A percentile compares a stretch with the other conserved stretches of the same genome.
phyloP scores from a whole-genome alignment of 2,797 vertebrate species.

The Poecilia picta region DNA sequence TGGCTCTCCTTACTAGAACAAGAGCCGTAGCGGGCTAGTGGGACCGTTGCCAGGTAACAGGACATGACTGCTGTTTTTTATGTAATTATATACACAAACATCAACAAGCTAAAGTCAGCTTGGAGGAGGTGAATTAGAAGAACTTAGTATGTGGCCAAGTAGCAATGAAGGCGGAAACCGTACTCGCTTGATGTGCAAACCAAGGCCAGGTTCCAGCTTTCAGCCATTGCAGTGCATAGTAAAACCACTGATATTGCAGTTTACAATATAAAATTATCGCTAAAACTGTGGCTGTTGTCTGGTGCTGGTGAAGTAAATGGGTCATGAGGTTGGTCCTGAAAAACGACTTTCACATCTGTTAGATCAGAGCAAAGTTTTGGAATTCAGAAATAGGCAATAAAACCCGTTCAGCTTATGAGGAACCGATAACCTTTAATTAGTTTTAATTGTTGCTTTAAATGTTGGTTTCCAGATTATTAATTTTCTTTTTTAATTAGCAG shows the following conservation, averaged over 20 bases:
- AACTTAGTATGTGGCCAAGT: slow-evolving; percentile 49
- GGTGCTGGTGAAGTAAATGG: background rate
- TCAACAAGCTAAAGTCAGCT: slow-evolving; percentile 57
- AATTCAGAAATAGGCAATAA: background rate
- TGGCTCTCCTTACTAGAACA: slow-evolving; percentile 80
- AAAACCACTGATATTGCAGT: background rate
- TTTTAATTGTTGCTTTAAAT: background rate
- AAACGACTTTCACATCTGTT: background rate
- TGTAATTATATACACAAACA: slow-evolving; percentile 67
- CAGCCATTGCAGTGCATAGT: background rate
- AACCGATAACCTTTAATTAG: background rate
- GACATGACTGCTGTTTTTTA: slow-evolving; percentile 74
- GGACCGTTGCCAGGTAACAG: slow-evolving; percentile 88
- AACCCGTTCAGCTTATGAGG: background rate
- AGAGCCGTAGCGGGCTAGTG: slow-evolving; percentile 73
- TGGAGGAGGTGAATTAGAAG: slow-evolving; percentile 46
- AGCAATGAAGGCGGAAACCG: slow-evolving; percentile 16
- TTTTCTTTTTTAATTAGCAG: background rate
- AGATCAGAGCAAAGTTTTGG: background rate
- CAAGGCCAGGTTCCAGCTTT: background rate
- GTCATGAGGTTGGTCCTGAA: background rate
- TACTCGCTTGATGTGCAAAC: background rate
- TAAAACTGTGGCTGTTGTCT: background rate
- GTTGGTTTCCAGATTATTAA: background rate
- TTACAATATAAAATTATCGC: background rate